Base-by-base conservation (phyloP, 2,113 vertebrate genomes). In the Centropristis striata region DNA sequence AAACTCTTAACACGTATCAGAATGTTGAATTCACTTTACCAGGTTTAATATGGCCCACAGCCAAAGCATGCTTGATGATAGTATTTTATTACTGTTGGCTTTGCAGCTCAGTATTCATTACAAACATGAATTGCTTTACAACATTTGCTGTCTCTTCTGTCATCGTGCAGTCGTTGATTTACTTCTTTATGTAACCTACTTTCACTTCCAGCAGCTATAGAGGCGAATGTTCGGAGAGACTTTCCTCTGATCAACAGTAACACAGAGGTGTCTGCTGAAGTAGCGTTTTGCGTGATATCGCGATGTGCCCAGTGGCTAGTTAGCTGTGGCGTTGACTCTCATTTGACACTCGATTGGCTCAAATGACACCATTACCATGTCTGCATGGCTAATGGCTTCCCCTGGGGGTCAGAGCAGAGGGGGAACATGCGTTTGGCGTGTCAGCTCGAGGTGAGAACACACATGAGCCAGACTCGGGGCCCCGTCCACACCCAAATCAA, bases 291-390 rank as follows among this genome's bases (percentile, higher is more conserved):
- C 71, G 27, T 53, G 83, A 80, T 82, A 58, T 60, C 23, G 1
- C 25, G 73, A 84, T 92, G 32, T 91, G 87, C 85, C 90, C 88
- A 71, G 90, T 86, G 86, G 88, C 88, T 84, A 85, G 86, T 92
- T 84, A 76, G 85, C 64, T 11, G 32, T 32, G 75, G 81, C 86
- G 71, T 88, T 91, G 91, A 93, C 92, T 92, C 90, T 84, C 86
- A 86, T 88, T 92, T 88, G 88, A 92, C 86, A 81, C 87, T 77
- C 36, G 90, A 93, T 94, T 94, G 94, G 93, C 91, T 95, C 93
- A 91, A 92, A 94, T 95, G 91, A 95, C 92, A 93, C 88, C 77
- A 95, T 95, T 95, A 94, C 80, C 92, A 94, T 93, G 92, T 93
- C 92, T 95, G 92, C 90, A 88, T 93, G 87, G 90, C 89, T 95